Percentiles rank a stretch among this genome's conserved stretches.
Conservation (phyloP, 1,140 invertebrate species). For the Aphelinus certus region DNA sequence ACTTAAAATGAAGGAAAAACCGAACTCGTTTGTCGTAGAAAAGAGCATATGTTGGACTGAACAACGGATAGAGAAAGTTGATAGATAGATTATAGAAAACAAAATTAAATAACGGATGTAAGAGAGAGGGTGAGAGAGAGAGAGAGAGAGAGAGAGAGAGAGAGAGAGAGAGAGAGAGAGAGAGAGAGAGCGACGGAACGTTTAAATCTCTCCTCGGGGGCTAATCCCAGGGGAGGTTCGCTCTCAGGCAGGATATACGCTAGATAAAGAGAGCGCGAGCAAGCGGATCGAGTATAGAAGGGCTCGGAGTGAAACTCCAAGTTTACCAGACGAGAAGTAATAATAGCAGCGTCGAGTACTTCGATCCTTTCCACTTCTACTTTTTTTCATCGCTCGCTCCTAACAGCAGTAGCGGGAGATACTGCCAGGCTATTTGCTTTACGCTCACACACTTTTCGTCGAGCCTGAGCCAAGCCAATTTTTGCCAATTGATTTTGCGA, state of each 20-base stretch:
- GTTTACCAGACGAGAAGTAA: conserved; percentile 39
- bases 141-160: too few species aligned
- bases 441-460: background rate
- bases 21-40: background rate
- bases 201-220: conserved; percentile 32
- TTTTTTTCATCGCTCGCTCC: background rate
- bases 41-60: background rate
- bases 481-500: conserved; percentile 12
- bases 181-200: conserved; percentile 11
- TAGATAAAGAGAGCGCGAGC: conserved; percentile 9
- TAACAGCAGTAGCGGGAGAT: background rate
- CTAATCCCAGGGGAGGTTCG: conserved; percentile 19
- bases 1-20: background rate
- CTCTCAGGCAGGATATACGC: conserved; percentile 5
- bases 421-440: conserved; percentile 1
- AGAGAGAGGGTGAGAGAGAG: too few species aligned
- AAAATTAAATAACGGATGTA: conserved; percentile 24
- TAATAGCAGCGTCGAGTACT: conserved; percentile 24
- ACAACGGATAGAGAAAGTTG: too few species aligned
- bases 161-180: background rate
- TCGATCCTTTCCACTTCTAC: background rate
- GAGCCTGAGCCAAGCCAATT: conserved; percentile 1
- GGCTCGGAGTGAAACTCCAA: conserved; percentile 26
- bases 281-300: background rate
- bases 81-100: background rate